A percentile compares a stretch with the other conserved stretches of the same genome.
These are phyloP conservation scores for Heptranchias perlo DNA, from an alignment of 2,113 vertebrate genomes.

Conservation along the genomic window DNA sequence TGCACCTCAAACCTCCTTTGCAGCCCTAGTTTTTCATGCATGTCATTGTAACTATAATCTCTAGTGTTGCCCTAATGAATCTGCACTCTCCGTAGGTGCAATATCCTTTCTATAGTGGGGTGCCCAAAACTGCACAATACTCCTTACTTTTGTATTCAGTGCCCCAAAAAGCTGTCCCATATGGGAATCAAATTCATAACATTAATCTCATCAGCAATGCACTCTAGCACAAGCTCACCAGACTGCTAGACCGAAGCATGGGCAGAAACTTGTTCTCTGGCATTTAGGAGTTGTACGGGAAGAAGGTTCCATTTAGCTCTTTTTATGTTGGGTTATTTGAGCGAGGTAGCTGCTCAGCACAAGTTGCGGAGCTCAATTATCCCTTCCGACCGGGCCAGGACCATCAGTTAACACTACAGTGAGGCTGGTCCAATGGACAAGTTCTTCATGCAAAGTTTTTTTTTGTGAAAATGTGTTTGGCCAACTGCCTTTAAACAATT, in stretches of 20 bases:
- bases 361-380: not conserved
- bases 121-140: not conserved
- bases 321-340: not conserved
- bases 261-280: not conserved
- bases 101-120: not conserved
- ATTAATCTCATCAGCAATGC: not conserved
- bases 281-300: not conserved
- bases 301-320: not conserved
- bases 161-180: not conserved
- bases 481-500: not conserved
- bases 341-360: not conserved
- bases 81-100: not conserved
- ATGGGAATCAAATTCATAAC: not conserved
- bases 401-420: not conserved
- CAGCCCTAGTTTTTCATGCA: not conserved
- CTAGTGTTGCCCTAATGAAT: not conserved
- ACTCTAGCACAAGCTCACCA: not conserved
- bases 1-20: not conserved
- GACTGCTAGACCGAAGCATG: not conserved
- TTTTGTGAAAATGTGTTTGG: not conserved
- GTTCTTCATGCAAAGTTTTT: not conserved
- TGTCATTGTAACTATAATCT: not conserved
- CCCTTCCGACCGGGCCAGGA: not conserved
- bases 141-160: not conserved
- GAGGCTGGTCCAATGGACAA: not conserved